Evolutionary conservation across 2,888 invertebrate species (phyloP).

Genomic region (Cryptocephalus moraei): DNA sequence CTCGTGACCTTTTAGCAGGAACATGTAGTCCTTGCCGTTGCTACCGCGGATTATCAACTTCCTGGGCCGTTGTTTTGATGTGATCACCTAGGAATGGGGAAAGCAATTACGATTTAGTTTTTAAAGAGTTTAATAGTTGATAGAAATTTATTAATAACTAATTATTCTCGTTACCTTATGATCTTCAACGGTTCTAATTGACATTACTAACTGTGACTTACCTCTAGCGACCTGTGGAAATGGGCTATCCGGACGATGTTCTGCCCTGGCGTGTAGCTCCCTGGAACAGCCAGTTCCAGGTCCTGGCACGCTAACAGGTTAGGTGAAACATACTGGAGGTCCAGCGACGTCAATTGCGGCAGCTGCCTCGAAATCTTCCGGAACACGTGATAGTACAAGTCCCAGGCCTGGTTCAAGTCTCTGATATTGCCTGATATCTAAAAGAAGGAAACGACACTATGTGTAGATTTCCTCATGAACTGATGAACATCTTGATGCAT

Average conservation of each 20-base stretch:
- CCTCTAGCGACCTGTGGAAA: constrained; percentile 85
- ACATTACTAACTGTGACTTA: constrained; percentile 25
- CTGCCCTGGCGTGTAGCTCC: constrained; percentile 91
- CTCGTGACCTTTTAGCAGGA: constrained; percentile 97
- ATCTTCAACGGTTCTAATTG: too few relatives aligned
- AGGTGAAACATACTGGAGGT: constrained; percentile 92
- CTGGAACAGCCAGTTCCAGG: constrained; percentile 93
- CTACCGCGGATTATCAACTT: constrained; percentile 88
- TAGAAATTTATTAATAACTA: too few relatives aligned
- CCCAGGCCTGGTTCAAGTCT: constrained; percentile 98
- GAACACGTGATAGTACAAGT: constrained; percentile 97
- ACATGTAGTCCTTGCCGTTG: constrained; percentile 97
- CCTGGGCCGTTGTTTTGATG: constrained; percentile 94
- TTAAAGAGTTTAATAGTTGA: too few relatives aligned
- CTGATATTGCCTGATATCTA: constrained; percentile 72
- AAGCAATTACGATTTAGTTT: background rate
- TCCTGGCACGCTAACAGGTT: constrained; percentile 82
- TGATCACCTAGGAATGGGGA: constrained; percentile 62
- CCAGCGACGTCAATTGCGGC: constrained; percentile 80
- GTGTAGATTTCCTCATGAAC: too few relatives aligned
- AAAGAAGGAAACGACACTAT: constrained; percentile 27
- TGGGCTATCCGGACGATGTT: constrained; percentile 79
- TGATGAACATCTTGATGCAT: too few relatives aligned
- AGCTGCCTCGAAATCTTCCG: constrained; percentile 91
- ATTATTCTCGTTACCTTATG: too few relatives aligned